phyloP scores from a whole-genome alignment of 1,140 invertebrate species.

The Neotoxoptera formosana region DNA sequence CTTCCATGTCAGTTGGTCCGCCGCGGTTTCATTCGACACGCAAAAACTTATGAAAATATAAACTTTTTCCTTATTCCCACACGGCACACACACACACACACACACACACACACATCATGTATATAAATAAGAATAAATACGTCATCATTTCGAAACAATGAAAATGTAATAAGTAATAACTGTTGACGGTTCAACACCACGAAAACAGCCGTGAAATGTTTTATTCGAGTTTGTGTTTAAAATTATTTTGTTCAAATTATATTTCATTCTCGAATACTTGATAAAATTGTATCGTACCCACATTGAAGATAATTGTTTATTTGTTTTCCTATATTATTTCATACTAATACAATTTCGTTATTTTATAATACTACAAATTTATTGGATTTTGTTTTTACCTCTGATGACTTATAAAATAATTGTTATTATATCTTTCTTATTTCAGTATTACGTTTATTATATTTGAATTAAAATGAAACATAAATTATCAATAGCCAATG shows the following conservation, averaged over 20 bases:
- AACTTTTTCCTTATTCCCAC: neutral
- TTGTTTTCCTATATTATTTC: neutral
- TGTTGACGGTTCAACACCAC: neutral
- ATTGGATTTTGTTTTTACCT: neutral
- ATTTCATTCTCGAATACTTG: neutral
- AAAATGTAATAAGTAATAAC: neutral
- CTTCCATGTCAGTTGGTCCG: neutral
- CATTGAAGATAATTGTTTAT: neutral
- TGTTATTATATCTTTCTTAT: neutral
- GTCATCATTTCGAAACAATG: neutral
- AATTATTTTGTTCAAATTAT: neutral
- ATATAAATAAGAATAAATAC: neutral
- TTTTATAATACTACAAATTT: neutral
- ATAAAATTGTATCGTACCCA: neutral
- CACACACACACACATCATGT: neutral
- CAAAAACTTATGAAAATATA: conserved; percentile 13
- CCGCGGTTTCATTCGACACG: neutral
- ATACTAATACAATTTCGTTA: neutral
- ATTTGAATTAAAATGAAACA: neutral
- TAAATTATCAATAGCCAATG: neutral
- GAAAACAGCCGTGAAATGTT: neutral
- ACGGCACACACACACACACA: too few relatives aligned
- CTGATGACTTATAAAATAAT: conserved; percentile 2
- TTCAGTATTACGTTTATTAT: neutral
- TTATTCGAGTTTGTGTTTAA: neutral